Percentiles rank a stretch among this genome's conserved stretches.
These are phyloP conservation scores for Acanthaster planci DNA, from an alignment of 35 echinoderm and acorn worm genomes.

Conservation along the genomic window DNA sequence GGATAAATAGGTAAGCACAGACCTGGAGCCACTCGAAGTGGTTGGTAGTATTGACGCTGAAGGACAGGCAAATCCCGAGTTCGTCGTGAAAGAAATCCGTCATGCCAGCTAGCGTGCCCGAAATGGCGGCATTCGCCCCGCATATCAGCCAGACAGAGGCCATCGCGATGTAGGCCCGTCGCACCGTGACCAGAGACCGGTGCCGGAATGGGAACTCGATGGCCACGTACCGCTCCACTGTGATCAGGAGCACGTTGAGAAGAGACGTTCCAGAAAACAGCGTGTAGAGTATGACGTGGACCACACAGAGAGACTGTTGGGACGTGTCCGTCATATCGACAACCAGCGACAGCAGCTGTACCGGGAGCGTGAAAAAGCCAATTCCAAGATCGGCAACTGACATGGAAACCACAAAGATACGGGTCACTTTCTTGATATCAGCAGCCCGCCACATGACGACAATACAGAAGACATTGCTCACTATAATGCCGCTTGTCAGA, in stretches of 20 bases:
- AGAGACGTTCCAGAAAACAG: background rate
- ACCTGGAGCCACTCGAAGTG: background rate
- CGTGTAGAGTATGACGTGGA: background rate
- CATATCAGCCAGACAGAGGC: background rate
- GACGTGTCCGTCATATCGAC: background rate
- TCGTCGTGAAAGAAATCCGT: background rate
- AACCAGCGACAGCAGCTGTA: background rate
- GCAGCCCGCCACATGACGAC: background rate
- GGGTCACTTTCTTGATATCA: background rate
- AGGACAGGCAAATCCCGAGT: background rate
- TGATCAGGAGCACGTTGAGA: background rate
- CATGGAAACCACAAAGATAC: background rate
- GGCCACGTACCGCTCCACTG: background rate
- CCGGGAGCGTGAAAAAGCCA: background rate
- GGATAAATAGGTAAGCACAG: background rate
- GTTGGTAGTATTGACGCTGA: background rate
- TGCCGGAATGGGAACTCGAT: conserved; percentile 10
- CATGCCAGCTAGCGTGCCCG: background rate
- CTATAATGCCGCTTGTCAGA: background rate
- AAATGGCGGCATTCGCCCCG: background rate
- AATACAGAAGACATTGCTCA: background rate
- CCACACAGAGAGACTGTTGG: background rate
- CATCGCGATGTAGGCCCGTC: background rate
- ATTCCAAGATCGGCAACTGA: background rate
- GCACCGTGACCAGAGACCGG: background rate